A percentile compares a stretch with the other conserved stretches of the same genome.
These are phyloP conservation scores for Distichodus sexfasciatus DNA, from an alignment of 2,797 vertebrate species.

Conservation along the genomic window DNA sequence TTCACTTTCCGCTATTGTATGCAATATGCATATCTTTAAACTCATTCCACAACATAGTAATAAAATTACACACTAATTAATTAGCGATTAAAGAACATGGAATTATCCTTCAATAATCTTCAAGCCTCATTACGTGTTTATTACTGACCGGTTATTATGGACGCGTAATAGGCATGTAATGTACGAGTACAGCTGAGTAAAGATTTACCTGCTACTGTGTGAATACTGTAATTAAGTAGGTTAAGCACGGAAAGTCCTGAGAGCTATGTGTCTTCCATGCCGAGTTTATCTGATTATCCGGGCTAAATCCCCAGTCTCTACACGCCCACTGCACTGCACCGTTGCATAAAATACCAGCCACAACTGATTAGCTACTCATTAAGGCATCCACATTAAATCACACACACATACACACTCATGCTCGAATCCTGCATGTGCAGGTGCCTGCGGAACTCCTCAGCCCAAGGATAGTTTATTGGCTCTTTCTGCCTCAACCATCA, in stretches of 20 bases:
- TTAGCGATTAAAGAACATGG: constrained; percentile 5
- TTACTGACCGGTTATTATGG: constrained; percentile 8
- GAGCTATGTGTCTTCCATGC: constrained; percentile 52
- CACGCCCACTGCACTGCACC: constrained; percentile 6
- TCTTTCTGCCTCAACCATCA: neutral
- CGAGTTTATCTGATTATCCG: constrained; percentile 61
- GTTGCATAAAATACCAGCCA: neutral
- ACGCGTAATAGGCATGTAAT: constrained; percentile 25
- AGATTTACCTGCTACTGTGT: constrained; percentile 42
- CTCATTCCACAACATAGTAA: neutral
- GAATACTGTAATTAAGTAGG: constrained; percentile 52
- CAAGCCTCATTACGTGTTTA: neutral
- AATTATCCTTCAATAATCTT: neutral
- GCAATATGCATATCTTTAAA: neutral
- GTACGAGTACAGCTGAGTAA: constrained; percentile 8
- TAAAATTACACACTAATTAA: constrained; percentile 8
- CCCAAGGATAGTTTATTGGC: neutral
- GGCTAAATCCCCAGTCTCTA: constrained; percentile 51
- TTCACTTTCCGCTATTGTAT: no score
- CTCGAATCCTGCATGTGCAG: neutral
- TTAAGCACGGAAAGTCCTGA: constrained; percentile 53
- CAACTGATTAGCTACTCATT: constrained; percentile 1
- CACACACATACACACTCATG: constrained; percentile 20
- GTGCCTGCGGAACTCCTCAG: neutral
- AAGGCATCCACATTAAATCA: neutral